Base-by-base conservation (phyloP, 2,113 vertebrate species). In the Petrocephalus zakoni region DNA sequence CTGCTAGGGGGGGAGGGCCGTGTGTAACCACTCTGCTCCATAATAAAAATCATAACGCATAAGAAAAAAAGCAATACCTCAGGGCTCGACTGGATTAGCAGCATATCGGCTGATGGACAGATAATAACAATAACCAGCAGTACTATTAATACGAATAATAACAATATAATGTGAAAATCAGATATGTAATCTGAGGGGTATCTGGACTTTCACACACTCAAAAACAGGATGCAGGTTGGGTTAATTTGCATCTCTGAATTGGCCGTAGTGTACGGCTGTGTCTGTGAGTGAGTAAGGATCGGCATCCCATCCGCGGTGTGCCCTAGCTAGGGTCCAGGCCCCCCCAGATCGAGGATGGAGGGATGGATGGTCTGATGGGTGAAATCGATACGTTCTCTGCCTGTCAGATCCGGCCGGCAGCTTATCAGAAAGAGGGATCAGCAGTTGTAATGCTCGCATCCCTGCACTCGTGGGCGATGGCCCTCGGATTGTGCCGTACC, bases 401-500 rank as follows among this genome's bases (percentile, higher is more conserved):
- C 42, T 34, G 34, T 78, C 72, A 78, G 13, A 78, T 17, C 15
- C 72, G 42, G 72, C 72, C 11, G 72, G 37, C 72, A 34, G 72
- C 29, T 78, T 42, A 83, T 22, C 81, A 83, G 81, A 46, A 4
- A 83, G 37, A 49, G 81, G 46, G 17, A 83, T 46, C 81, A 49
- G 46, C 81, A 2, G 8, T 46, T 0, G 8, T 19, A 7, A n/a
- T 21, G 19, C 75, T 21, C 13, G 2, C 4, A 13, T 81, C 75
- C 13, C 17, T 81, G 61, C 25, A 4, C n/a, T 46, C 13, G 19
- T 7, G 75, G 42, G 5, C 15, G 4, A 17, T 13, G 5, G 78
- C 72, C 81, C 72, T 55, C 87, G 37, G 19, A 25, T 19, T 55
- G 49, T 21, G 29, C 25, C 87, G n/a, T 49, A 42, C 37, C 93